These are phyloP conservation scores for Mimas tiliae DNA, from an alignment of 2,888 invertebrate genomes.

Conservation along the genomic window DNA sequence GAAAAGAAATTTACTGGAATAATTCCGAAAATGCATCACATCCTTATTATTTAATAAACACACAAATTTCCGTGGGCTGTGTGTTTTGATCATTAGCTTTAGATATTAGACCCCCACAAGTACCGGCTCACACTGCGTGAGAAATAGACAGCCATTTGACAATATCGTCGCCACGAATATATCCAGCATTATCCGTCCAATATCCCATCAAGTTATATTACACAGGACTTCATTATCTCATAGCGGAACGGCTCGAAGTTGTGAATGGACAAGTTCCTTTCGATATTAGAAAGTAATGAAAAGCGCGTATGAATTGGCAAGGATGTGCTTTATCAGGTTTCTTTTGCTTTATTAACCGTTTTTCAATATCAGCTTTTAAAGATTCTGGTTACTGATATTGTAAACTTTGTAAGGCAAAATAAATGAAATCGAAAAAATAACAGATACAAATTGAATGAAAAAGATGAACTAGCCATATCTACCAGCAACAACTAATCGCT, in stretches of 20 bases:
- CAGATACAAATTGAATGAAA: not conserved
- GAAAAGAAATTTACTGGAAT: not conserved
- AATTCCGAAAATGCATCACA: constrained; percentile 58
- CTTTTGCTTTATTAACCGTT: too few relatives aligned
- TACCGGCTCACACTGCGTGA: constrained; percentile 72
- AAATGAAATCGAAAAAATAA: not conserved
- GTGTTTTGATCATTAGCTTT: constrained; percentile 72
- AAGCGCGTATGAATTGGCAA: constrained; percentile 8
- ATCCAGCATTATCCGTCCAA: constrained; percentile 56
- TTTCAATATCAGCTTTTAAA: not conserved
- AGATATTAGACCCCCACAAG: constrained; percentile 72
- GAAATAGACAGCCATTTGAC: constrained; percentile 74
- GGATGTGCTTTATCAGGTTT: not conserved
- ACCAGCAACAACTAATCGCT: constrained; percentile 72
- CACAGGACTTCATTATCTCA: constrained; percentile 60
- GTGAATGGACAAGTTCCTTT: constrained; percentile 45
- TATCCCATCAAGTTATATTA: constrained; percentile 56
- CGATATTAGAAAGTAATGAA: constrained; percentile 26
- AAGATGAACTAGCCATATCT: constrained; percentile 38
- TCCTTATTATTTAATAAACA: constrained; percentile 72
- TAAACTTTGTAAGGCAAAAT: too few relatives aligned
- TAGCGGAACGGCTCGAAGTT: constrained; percentile 49
- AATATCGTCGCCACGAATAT: constrained; percentile 65
- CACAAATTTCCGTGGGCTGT: constrained; percentile 67
- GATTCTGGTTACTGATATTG: not conserved